phyloP scores from a whole-genome alignment of 2,797 vertebrate species.

The Pempheris klunzingeri region DNA sequence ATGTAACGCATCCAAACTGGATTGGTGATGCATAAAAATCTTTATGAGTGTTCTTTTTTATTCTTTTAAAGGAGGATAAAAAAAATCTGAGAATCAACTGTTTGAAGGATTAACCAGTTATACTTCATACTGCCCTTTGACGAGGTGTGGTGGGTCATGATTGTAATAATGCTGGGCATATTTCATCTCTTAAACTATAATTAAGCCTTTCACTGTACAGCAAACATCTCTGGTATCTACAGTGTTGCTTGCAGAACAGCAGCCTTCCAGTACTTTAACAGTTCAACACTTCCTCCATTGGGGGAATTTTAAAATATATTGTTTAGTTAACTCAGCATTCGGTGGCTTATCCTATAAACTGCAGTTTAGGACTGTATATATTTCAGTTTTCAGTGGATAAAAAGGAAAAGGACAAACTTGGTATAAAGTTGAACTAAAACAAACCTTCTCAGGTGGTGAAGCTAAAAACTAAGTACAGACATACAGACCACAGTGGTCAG shows the following conservation, averaged over 20 bases:
- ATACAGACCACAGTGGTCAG: neutral
- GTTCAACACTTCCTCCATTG: neutral
- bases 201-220: neutral
- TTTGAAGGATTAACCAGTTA: constrained; percentile 35
- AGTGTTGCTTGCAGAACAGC: no score
- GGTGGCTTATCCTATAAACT: neutral
- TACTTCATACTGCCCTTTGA: neutral
- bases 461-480: neutral
- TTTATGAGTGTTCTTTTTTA: neutral
- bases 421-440: neutral
- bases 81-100: no score
- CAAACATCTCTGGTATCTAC: neutral
- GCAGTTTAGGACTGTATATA: neutral
- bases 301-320: neutral
- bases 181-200: neutral
- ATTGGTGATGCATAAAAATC: neutral
- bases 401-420: neutral
- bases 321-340: neutral
- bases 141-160: constrained; percentile 3
- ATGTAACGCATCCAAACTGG: neutral
- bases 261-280: neutral
- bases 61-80: no score
- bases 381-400: neutral
- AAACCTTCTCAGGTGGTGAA: neutral
- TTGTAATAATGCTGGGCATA: neutral